Evolutionary conservation across 2,797 vertebrate genomes (phyloP).

Genomic region (Myripristis jacobus): DNA sequence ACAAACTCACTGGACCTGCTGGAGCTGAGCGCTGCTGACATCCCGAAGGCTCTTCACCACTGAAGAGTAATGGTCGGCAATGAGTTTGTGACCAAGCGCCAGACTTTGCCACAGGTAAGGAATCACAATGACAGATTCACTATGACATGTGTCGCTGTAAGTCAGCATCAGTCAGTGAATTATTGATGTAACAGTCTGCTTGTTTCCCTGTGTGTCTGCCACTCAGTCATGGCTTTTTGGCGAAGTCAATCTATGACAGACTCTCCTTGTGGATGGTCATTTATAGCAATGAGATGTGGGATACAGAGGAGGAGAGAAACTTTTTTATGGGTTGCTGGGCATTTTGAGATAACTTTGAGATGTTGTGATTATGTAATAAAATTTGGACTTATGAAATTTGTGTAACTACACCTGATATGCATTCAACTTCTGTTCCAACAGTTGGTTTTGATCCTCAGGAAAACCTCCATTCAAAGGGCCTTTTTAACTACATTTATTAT

Average conservation of each 20-base stretch:
- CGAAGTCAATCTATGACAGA: slow-evolving; percentile 90
- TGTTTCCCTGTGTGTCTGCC: slow-evolving; percentile 81
- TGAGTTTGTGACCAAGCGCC: slow-evolving; percentile 89
- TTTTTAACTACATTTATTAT: too few species aligned
- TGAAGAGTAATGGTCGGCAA: slow-evolving; percentile 91
- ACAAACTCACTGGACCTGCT: slow-evolving; percentile 90
- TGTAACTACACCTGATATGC: too few species aligned
- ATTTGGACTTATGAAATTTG: too few species aligned
- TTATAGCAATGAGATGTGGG: slow-evolving; percentile 92
- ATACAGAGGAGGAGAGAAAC: slow-evolving; percentile 91
- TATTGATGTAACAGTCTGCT: too few species aligned
- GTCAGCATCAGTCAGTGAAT: too few species aligned
- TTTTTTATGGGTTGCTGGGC: slow-evolving; percentile 91
- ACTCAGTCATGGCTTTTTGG: slow-evolving; percentile 88
- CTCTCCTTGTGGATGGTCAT: slow-evolving; percentile 97
- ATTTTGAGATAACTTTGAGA: too few species aligned
- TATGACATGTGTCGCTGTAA: too few species aligned
- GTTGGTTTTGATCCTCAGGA: slow-evolving; percentile 83
- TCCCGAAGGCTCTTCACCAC: slow-evolving; percentile 90
- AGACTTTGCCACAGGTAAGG: slow-evolving; percentile 90
- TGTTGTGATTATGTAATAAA: slow-evolving; percentile 82
- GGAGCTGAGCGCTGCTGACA: slow-evolving; percentile 91
- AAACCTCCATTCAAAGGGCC: too few species aligned
- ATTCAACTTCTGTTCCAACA: slow-evolving; percentile 17
- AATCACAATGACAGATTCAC: background rate